Evolutionary conservation across 2,888 invertebrate species (phyloP), one percentile per base, ranked within the genome.

Genomic region (Eurois occulta): DNA sequence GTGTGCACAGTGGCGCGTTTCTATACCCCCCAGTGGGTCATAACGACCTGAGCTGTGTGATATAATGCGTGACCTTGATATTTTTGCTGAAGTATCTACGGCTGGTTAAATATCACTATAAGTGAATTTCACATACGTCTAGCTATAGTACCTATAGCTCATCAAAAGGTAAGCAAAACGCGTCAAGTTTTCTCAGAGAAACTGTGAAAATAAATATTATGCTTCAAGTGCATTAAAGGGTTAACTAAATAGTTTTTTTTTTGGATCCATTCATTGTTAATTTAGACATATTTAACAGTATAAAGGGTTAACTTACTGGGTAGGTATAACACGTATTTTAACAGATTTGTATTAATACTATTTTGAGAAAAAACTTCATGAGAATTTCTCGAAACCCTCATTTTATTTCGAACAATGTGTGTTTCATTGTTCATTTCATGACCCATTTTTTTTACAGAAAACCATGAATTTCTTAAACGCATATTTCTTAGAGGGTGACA

Each of bases 1-100:
- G 75, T 87, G 70, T 86, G 72, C 62, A 82, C 78, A 86, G 72
- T 77, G 64, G 84, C 74, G 82, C 72, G 76, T 78, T 88, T 78
- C 81, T 80, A 67, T 77, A 35, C 41, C 69, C 41, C 69, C 65
- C 73, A 32, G 38, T 38, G 64, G 41, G 65, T 69, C 38, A 62
- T 74, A 81, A 58, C 43, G 46, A 55, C 74, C 43, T 46, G 32
- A 67, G 64, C 60, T 52, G n/a, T n/a, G n/a, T n/a, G 67, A 80
- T 84, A 68, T 65, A 55, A 55, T 32, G 1, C 28, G n/a, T 58
- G 68, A 65, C 67, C 55, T 74, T 71, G 28, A 70, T 74, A 46
- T 41, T 46, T 41, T 55, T 55, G 38, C 28, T 78, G 13, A 66
- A 77, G 18, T n/a, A 35, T 38, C 1, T 60, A 41, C n/a, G 43